Percentiles rank a stretch among this genome's conserved stretches.
These are phyloP conservation scores for Pseudoips prasinana DNA, from an alignment of 2,888 invertebrate species.

Conservation along the genomic window DNA sequence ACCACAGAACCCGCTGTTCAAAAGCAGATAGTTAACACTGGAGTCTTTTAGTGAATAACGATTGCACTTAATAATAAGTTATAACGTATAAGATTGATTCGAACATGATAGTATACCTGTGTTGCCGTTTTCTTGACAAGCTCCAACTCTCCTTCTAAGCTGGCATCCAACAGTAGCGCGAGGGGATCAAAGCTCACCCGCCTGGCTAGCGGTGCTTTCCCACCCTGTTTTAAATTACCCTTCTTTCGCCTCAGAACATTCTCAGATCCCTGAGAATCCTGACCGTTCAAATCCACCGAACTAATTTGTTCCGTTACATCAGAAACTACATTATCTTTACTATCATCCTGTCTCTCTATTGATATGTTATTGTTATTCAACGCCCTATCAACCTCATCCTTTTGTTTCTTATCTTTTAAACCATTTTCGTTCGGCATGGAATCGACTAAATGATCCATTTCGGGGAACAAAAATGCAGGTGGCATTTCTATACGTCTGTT, in stretches of 20 bases:
- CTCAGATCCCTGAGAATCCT: conserved; percentile 80
- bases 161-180: conserved; percentile 97
- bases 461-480: conserved; percentile 90
- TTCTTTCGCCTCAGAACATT: conserved; percentile 86
- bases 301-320: conserved; percentile 77
- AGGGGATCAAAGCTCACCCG: conserved; percentile 98
- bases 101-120: too few species aligned
- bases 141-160: conserved; percentile 98
- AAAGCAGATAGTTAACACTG: too few species aligned
- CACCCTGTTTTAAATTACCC: conserved; percentile 89
- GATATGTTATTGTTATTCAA: conserved; percentile 56
- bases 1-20: too few species aligned
- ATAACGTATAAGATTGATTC: too few species aligned
- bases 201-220: conserved; percentile 88
- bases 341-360: conserved; percentile 52
- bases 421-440: conserved; percentile 67
- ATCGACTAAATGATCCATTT: conserved; percentile 84
- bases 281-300: conserved; percentile 76
- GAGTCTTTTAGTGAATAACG: too few species aligned
- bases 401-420: conserved; percentile 60
- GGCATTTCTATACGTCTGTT: conserved; percentile 91
- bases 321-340: conserved; percentile 62
- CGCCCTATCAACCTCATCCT: conserved; percentile 72
- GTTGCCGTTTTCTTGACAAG: conserved; percentile 97
- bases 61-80: too few species aligned